Conservation (phyloP, 1,140 invertebrate species). For the Bombus fervidus region DNA sequence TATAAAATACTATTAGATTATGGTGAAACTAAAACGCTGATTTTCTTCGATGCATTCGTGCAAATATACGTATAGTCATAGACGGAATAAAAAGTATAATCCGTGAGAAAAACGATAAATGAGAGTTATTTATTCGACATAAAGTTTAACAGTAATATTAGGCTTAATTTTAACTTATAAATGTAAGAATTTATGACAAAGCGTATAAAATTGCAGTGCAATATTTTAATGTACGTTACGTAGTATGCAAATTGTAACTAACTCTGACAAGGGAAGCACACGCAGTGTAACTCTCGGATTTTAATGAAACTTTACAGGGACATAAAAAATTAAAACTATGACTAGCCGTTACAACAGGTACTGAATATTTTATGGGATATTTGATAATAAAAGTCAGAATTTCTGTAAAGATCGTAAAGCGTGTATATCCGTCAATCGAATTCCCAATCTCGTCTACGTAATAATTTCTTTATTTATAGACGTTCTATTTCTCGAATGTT, state of each 20-base stretch:
- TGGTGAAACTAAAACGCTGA: not conserved
- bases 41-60: not conserved
- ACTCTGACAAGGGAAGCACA: not conserved
- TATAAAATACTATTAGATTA: not conserved
- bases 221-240: not conserved
- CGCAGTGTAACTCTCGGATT: not conserved
- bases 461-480: no score
- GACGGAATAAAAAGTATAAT: not conserved
- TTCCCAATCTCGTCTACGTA: no score
- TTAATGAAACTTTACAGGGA: not conserved
- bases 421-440: no score
- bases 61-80: not conserved
- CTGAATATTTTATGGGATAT: not conserved
- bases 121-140: not conserved
- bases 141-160: not conserved
- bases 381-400: not conserved
- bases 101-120: not conserved
- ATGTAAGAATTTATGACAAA: no score
- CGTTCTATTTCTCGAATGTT: no score
- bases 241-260: not conserved
- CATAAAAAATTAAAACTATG: not conserved
- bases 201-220: not conserved
- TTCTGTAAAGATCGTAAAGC: no score
- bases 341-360: not conserved
- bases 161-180: not conserved